Percentiles rank a stretch among this genome's conserved stretches.
Evolutionary conservation across 2,113 vertebrate species (phyloP).

Genomic region (Ardeotis arabs): DNA sequence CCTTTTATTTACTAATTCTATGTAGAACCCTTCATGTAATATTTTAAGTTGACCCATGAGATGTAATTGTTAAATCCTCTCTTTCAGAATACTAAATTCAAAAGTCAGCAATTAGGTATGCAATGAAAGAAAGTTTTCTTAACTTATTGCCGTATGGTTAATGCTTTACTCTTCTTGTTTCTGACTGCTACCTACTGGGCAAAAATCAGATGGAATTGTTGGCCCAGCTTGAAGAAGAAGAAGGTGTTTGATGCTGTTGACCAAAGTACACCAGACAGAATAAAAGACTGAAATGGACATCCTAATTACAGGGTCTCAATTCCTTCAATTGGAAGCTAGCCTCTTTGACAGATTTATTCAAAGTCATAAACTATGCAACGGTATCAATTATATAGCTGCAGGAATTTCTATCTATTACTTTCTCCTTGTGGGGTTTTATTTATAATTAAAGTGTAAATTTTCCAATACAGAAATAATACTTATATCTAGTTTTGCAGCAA

Average conservation of each 20-base stretch:
- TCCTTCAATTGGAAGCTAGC: background rate
- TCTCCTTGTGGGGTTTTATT: background rate
- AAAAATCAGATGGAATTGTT: background rate
- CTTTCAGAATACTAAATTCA: background rate
- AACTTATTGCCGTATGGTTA: background rate
- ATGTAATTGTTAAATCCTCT: background rate
- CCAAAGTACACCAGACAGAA: background rate
- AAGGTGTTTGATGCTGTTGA: background rate
- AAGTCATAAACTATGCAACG: background rate
- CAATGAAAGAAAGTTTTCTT: background rate
- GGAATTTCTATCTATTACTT: background rate
- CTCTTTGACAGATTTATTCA: background rate
- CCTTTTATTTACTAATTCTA: background rate
- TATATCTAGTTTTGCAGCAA: background rate
- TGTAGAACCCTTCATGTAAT: background rate
- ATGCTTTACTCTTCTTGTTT: background rate
- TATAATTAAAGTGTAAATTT: background rate
- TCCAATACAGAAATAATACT: background rate
- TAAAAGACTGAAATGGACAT: background rate
- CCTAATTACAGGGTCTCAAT: background rate
- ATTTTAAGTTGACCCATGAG: background rate
- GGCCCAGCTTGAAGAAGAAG: background rate
- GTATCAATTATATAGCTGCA: background rate
- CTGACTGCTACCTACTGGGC: background rate
- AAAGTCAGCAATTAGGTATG: background rate